Evolutionary conservation across 2,888 invertebrate genomes (phyloP).

Genomic region (Andricus curvator): DNA sequence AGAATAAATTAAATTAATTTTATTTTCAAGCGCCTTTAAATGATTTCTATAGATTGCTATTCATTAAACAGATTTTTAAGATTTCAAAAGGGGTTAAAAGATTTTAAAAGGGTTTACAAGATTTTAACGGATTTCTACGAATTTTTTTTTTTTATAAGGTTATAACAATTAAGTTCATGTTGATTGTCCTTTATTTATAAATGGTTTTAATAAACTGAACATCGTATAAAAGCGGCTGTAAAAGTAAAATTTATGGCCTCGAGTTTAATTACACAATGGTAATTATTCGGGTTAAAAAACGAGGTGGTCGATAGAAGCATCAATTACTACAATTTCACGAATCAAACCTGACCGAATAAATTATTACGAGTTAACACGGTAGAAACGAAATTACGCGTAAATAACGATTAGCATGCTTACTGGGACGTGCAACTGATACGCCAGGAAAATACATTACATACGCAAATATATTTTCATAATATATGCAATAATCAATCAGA

Average conservation of each 20-base stretch:
- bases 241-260: not conserved
- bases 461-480: not conserved
- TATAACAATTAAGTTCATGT: not conserved
- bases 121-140: too few relatives aligned
- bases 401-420: slow-evolving; percentile 24
- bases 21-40: too few relatives aligned
- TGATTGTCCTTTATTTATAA: not conserved
- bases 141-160: too few relatives aligned
- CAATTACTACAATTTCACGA: slow-evolving; percentile 17
- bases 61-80: too few relatives aligned
- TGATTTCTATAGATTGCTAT: too few relatives aligned
- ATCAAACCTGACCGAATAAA: slow-evolving; percentile 10
- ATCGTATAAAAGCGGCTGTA: not conserved
- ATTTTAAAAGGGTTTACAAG: too few relatives aligned
- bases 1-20: too few relatives aligned
- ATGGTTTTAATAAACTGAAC: slow-evolving; percentile 21
- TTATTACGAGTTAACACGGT: slow-evolving; percentile 26
- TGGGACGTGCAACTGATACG: slow-evolving; percentile 18
- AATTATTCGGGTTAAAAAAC: slow-evolving; percentile 4
- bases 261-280: slow-evolving; percentile 2
- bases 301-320: not conserved
- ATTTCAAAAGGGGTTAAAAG: too few relatives aligned
- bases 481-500: not conserved
- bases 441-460: not conserved
- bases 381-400: slow-evolving; percentile 20